Percentiles rank a stretch among this genome's conserved stretches.
Evolutionary conservation across 2,113 vertebrate genomes (phyloP).

Genomic region (Istiophorus platypterus): DNA sequence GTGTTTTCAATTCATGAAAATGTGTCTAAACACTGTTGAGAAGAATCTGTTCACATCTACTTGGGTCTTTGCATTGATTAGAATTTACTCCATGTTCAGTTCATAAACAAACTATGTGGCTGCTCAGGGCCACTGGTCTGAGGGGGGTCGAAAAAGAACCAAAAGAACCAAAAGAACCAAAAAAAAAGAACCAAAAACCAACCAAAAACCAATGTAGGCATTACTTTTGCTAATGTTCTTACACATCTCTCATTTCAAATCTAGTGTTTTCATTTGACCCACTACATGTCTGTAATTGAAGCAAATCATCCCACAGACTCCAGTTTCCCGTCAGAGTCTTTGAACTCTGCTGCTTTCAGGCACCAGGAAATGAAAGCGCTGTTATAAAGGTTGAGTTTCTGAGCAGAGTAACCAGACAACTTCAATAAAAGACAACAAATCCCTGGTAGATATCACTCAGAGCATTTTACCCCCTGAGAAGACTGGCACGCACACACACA

Average conservation of each 20-base stretch:
- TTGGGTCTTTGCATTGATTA: background rate
- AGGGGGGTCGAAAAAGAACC: background rate
- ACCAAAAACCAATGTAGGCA: too few species aligned
- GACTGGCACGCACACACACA: conserved; percentile 1
- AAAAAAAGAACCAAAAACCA: conserved; percentile 16
- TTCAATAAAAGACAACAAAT: conserved; percentile 68
- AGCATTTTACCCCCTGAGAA: conserved; percentile 35
- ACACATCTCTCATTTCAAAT: conserved; percentile 5
- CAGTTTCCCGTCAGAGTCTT: conserved; percentile 35
- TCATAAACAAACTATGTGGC: background rate
- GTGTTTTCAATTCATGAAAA: background rate
- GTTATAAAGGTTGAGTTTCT: too few species aligned
- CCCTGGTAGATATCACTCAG: conserved; percentile 36
- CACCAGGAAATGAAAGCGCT: conserved; percentile 69
- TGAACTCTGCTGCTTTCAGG: conserved; percentile 69
- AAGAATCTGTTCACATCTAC: background rate
- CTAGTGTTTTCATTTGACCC: background rate
- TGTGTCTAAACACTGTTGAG: background rate
- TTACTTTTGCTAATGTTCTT: background rate
- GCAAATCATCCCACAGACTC: conserved; percentile 10
- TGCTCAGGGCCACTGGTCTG: too few species aligned
- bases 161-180: conserved; percentile 5
- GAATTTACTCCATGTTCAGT: background rate
- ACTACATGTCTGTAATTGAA: background rate
- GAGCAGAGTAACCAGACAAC: conserved; percentile 55